Evolutionary conservation across 2,888 invertebrate species (phyloP).

Genomic region (Scaptomyza cyrtandrae): DNA sequence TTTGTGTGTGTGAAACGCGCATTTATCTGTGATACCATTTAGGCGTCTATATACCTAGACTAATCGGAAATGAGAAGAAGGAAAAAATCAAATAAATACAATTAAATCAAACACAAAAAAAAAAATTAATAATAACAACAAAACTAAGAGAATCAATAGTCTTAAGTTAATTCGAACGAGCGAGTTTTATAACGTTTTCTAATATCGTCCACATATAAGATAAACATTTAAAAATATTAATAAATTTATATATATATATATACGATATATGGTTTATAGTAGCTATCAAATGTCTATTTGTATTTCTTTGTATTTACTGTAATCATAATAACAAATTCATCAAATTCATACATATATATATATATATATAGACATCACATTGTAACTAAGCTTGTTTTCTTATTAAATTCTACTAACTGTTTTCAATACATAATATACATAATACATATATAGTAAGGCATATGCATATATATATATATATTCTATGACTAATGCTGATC

Average conservation of each 20-base stretch:
- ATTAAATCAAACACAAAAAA: conserved; percentile 10
- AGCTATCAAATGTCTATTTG: conserved; percentile 36
- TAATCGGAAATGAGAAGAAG: conserved; percentile 16
- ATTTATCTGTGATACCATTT: conserved; percentile 76
- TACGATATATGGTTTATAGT: conserved; percentile 46
- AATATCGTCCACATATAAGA: conserved; percentile 41
- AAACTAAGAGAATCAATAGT: conserved; percentile 25
- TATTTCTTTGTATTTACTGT: conserved; percentile 35
- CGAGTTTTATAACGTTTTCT: conserved; percentile 65
- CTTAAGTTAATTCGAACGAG: conserved; percentile 33
- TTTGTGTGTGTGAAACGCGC: conserved; percentile 42
- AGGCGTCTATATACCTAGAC: conserved; percentile 63
- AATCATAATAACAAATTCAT: conserved; percentile 23
- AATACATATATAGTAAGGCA: conserved; percentile 9
- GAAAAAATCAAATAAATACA: conserved; percentile 17
- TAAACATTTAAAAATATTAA: conserved; percentile 31
- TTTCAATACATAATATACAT: conserved; percentile 41
- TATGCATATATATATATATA: conserved; percentile 26
- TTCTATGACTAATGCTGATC: conserved; percentile 25
- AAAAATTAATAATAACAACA: conserved; percentile 2
- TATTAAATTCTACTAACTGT: conserved; percentile 58
- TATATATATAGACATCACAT: conserved; percentile 25
- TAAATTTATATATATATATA: conserved; percentile 20
- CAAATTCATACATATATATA: not conserved
- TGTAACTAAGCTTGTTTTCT: conserved; percentile 62